Evolutionary conservation across 37 sponge, comb jelly and placozoan genomes (phyloP).

Genomic region (Ianthella basta): DNA sequence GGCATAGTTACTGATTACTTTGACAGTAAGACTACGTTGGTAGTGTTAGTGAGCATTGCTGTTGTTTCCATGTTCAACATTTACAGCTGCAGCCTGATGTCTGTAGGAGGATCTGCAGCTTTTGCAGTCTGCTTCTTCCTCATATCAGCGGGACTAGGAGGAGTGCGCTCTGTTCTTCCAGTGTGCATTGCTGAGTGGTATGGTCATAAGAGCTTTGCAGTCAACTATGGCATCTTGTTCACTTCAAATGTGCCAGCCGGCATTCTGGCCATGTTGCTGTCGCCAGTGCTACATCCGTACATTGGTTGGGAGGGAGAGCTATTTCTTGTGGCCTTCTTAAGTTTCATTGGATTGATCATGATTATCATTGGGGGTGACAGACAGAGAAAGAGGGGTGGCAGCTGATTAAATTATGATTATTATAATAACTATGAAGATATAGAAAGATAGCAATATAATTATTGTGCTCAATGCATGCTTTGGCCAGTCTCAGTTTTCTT

Average conservation of each 20-base stretch:
- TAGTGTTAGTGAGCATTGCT: too few relatives aligned
- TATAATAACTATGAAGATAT: too few relatives aligned
- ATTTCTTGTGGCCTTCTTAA: neutral
- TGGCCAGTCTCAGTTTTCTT: too few relatives aligned
- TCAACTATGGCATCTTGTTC: conserved; percentile 11
- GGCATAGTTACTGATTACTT: too few relatives aligned
- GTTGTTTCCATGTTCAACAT: too few relatives aligned
- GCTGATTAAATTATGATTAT: too few relatives aligned
- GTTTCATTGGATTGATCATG: conserved; percentile 1
- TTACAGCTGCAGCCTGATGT: too few relatives aligned
- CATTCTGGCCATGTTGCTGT: conserved; percentile 8
- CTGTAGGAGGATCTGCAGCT: too few relatives aligned
- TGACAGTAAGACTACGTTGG: too few relatives aligned
- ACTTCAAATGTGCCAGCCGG: neutral
- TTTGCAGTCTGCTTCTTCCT: too few relatives aligned
- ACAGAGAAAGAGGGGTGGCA: neutral
- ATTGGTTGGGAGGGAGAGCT: conserved; percentile 7
- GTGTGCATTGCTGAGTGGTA: conserved; percentile 8
- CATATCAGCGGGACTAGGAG: neutral
- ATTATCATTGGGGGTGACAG: conserved; percentile 17
- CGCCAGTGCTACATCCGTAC: neutral
- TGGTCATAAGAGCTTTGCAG: neutral
- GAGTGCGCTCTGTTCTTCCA: neutral
- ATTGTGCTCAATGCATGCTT: too few relatives aligned
- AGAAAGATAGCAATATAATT: too few relatives aligned